Evolutionary conservation across 2,797 vertebrate genomes (phyloP).

Genomic region (Glossophaga mutica): DNA sequence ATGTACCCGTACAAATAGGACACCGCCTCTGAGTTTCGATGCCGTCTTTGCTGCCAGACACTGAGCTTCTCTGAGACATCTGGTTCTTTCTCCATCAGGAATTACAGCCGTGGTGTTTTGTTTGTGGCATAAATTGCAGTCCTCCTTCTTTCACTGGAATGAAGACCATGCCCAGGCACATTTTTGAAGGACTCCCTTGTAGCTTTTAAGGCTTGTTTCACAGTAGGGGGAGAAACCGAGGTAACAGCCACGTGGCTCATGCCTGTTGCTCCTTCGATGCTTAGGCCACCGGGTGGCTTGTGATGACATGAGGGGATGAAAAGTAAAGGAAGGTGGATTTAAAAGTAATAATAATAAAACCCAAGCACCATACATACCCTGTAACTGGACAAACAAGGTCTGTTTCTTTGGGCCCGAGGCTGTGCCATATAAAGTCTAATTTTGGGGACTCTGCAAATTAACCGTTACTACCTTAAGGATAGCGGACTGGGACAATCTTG

Average conservation of each 20-base stretch:
- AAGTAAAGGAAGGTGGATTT: slow-evolving; percentile 43
- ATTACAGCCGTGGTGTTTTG: slow-evolving; percentile 80
- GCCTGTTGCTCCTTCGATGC: slow-evolving; percentile 46
- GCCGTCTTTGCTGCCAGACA: slow-evolving; percentile 79
- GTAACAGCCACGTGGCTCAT: slow-evolving; percentile 44
- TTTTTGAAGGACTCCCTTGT: slow-evolving; percentile 70
- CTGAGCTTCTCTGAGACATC: slow-evolving; percentile 67
- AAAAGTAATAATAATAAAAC: not conserved
- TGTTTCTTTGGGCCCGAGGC: slow-evolving; percentile 57
- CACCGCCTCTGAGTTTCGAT: slow-evolving; percentile 76
- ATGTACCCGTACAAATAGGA: slow-evolving; percentile 82
- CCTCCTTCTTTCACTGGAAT: slow-evolving; percentile 77
- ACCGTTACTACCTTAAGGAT: slow-evolving; percentile 67
- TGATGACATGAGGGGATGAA: slow-evolving; percentile 24
- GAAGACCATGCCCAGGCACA: slow-evolving; percentile 75
- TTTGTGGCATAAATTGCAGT: slow-evolving; percentile 75
- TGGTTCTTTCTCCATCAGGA: slow-evolving; percentile 75
- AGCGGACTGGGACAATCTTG: slow-evolving; percentile 79
- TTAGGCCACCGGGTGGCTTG: slow-evolving; percentile 67
- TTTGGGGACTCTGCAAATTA: slow-evolving; percentile 61
- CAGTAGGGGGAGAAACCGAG: slow-evolving; percentile 54
- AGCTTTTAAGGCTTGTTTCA: slow-evolving; percentile 56
- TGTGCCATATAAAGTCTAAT: slow-evolving; percentile 62
- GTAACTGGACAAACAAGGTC: slow-evolving; percentile 71
- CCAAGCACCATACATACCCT: not conserved